These are phyloP conservation scores for Crocallis elinguaria DNA, from an alignment of 2,888 invertebrate species.

Conservation along the genomic window DNA sequence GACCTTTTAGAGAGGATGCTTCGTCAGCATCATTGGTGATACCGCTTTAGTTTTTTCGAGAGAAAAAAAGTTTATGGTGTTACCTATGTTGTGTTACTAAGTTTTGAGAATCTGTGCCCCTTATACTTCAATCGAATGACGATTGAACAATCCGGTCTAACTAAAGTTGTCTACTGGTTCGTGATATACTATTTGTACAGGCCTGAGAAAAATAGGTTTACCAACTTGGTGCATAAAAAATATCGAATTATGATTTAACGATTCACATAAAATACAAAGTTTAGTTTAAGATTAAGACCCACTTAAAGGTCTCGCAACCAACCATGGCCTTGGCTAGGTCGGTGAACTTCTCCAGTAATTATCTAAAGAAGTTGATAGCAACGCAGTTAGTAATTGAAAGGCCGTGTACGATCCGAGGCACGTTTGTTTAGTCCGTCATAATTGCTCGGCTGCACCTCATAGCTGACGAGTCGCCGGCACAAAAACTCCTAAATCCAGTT, in stretches of 20 bases:
- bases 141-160: too few relatives aligned
- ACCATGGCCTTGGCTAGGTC: too few relatives aligned
- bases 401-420: constrained; percentile 59
- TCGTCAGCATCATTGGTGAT: constrained; percentile 13
- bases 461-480: constrained; percentile 80
- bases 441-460: constrained; percentile 81
- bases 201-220: too few relatives aligned
- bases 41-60: neutral
- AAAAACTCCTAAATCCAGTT: constrained; percentile 85
- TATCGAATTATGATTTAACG: too few relatives aligned
- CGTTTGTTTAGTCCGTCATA: constrained; percentile 81
- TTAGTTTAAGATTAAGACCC: too few relatives aligned
- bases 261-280: too few relatives aligned
- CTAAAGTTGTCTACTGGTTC: too few relatives aligned
- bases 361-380: constrained; percentile 48
- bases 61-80: neutral
- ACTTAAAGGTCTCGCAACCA: too few relatives aligned
- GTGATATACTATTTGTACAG: too few relatives aligned
- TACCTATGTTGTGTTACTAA: neutral
- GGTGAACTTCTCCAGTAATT: constrained; percentile 52
- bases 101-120: neutral
- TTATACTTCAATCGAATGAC: too few relatives aligned
- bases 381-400: constrained; percentile 65
- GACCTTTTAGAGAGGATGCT: constrained; percentile 45
- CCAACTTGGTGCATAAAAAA: too few relatives aligned